Percentiles rank a stretch among this genome's conserved stretches.
These are phyloP conservation scores for Cladorhizidae sp. DNA, from an alignment of 37 sponge, comb jelly and placozoan species.

Conservation along the genomic window DNA sequence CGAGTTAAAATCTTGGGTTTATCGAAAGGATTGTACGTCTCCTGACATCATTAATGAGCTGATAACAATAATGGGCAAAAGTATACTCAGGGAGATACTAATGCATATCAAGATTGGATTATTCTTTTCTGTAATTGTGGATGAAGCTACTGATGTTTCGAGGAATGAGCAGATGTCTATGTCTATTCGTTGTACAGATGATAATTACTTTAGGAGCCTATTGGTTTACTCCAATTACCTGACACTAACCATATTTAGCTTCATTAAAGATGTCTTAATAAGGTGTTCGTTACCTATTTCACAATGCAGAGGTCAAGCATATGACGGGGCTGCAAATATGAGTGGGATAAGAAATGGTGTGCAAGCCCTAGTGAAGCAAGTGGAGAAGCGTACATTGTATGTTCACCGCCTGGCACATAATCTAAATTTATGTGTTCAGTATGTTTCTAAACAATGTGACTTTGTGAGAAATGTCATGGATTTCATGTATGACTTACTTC, in stretches of 20 bases:
- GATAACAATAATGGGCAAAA: conserved; percentile 42
- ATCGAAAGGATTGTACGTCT: too few relatives aligned
- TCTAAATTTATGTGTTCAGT: conserved; percentile 43
- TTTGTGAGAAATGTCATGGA: conserved; percentile 37
- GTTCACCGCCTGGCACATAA: conserved; percentile 66
- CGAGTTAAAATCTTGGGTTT: too few relatives aligned
- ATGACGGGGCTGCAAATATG: too few relatives aligned
- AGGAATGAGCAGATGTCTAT: conserved; percentile 41
- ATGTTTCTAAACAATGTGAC: conserved; percentile 24
- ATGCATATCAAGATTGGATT: too few relatives aligned
- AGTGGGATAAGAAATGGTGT: too few relatives aligned
- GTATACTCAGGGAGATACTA: conserved; percentile 22
- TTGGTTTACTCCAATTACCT: conserved; percentile 60
- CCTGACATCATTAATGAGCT: too few relatives aligned
- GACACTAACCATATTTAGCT: conserved; percentile 52
- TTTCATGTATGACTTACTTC: conserved; percentile 36
- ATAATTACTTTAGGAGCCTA: conserved; percentile 43
- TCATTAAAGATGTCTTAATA: too few relatives aligned
- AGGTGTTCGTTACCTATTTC: too few relatives aligned
- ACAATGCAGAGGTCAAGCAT: too few relatives aligned
- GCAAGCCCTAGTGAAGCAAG: conserved; percentile 14
- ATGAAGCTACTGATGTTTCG: too few relatives aligned
- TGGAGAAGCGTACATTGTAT: conserved; percentile 17
- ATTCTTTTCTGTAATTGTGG: conserved; percentile 44
- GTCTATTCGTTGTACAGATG: conserved; percentile 63